Base-by-base conservation (phyloP, 2,113 vertebrate species). In the Nanger granti region DNA sequence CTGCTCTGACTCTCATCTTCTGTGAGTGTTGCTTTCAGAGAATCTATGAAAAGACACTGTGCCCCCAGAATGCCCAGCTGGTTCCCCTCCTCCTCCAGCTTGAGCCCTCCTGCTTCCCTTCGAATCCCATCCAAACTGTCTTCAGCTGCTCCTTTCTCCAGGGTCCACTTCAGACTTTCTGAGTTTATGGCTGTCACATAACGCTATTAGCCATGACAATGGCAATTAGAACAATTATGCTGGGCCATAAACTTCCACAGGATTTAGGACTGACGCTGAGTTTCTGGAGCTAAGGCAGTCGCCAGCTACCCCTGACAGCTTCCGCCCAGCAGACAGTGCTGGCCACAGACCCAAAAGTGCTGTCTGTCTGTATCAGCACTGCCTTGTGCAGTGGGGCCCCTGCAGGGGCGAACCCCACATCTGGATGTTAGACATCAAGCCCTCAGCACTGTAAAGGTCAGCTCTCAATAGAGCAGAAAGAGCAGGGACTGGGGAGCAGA, bases 171-270 rank as follows among this genome's bases (percentile, higher is more conserved):
- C 92, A 80, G 80, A 60, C 6, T 34, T 83, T 31, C 55, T 28
- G 87, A 64, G 90, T 92, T 92, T 59, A 92, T 59, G 82, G 84
- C 57, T 17, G 76, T 73, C 87, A 76, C 59, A n/a, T 69, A 80
- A 62, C 3, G 64, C 69, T 57, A 97, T 95, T 66, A 69, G 89
- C 89, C 44, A 28, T 69, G 89, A 69, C 57, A 49, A 55, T 34
- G 57, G 73, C 28, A 93, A 90, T 97, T 84, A 96, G 37, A 69
- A 60, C 83, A 90, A 89, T 94, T 66, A 80, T 24, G 22, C 85
- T 10, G 34, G 79, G 73, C 29, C 82, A 90, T 91, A 87, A 91
- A 95, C 69, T 84, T 49, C 60, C 12, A 17, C 24, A 15, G 59
- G 66, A 83, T 73, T 82, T 82, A 89, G 76, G 83, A 55, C 34